Evolutionary conservation across 2,888 invertebrate genomes (phyloP).

Genomic region (Eumerus sabulonum): DNA sequence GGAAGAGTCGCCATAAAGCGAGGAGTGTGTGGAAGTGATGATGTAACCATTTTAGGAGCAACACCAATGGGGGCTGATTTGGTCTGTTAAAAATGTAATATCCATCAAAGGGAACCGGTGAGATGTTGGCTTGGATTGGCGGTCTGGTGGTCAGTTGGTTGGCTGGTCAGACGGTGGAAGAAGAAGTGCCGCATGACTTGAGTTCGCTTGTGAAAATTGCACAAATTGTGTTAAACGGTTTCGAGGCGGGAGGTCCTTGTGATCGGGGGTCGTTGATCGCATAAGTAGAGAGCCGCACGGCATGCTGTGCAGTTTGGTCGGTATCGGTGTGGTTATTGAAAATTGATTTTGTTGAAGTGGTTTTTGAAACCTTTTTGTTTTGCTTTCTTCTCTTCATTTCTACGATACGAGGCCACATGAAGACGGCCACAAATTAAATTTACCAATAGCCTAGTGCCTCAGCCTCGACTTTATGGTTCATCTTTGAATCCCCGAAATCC

Average conservation of each 20-base stretch:
- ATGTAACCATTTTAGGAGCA: constrained; percentile 15
- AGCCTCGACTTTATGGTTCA: too few species aligned
- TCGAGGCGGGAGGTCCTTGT: constrained; percentile 19
- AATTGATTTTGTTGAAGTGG: constrained; percentile 22
- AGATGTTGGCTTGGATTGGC: constrained; percentile 12
- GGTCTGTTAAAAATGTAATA: constrained; percentile 57
- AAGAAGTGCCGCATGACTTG: constrained; percentile 18
- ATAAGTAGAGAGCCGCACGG: constrained; percentile 19
- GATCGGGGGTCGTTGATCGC: constrained; percentile 41
- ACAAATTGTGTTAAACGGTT: constrained; percentile 54
- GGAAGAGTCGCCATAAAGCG: not conserved
- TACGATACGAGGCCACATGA: too few species aligned
- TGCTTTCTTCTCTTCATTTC: too few species aligned
- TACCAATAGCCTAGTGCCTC: too few species aligned
- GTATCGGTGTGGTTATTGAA: constrained; percentile 33
- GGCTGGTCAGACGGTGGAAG: constrained; percentile 42
- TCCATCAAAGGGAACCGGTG: constrained; percentile 53
- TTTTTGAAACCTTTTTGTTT: constrained; percentile 14
- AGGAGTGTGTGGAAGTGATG: not conserved
- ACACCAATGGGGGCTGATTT: constrained; percentile 21
- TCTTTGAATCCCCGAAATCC: too few species aligned
- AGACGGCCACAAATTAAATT: too few species aligned
- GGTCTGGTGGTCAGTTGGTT: constrained; percentile 28
- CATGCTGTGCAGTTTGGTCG: constrained; percentile 1
- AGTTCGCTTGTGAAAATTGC: constrained; percentile 28